Percentiles rank a stretch among this genome's conserved stretches.
Conservation (phyloP, 1,140 invertebrate genomes). For the Drosophila melanica region DNA sequence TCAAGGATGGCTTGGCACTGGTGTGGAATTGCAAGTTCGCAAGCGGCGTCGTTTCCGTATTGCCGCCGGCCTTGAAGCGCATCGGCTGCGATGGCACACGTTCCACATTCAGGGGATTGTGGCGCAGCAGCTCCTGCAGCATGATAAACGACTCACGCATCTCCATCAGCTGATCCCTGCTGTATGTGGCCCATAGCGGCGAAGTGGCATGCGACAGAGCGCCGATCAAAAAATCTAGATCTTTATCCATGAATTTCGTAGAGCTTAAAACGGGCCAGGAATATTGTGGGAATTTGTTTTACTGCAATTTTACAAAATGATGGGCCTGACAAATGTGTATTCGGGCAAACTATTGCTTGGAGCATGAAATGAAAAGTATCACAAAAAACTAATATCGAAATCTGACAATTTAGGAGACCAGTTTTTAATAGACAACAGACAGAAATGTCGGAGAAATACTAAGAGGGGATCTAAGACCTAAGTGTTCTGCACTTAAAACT, state of each 20-base stretch:
- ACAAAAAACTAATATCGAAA: not conserved
- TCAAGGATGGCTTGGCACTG: too few species aligned
- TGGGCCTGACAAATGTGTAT: not conserved
- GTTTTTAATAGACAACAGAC: too few species aligned
- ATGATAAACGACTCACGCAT: conserved; percentile 57
- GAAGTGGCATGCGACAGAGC: conserved; percentile 51
- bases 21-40: not conserved
- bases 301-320: not conserved
- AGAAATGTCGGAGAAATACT: too few species aligned
- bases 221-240: conserved; percentile 60
- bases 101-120: conserved; percentile 2
- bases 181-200: conserved; percentile 37
- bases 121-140: conserved; percentile 38
- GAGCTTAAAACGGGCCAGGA: not conserved
- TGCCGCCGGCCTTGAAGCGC: conserved; percentile 56
- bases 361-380: not conserved
- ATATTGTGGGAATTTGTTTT: conserved; percentile 1
- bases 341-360: not conserved
- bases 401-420: not conserved
- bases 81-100: not conserved
- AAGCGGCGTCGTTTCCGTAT: not conserved
- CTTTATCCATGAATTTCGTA: conserved; percentile 52
- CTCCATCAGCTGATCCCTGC: conserved; percentile 37
- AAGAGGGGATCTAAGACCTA: too few species aligned
- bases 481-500: too few species aligned